Conservation (phyloP, 1,140 invertebrate genomes). For the Trichogramma pretiosum region DNA sequence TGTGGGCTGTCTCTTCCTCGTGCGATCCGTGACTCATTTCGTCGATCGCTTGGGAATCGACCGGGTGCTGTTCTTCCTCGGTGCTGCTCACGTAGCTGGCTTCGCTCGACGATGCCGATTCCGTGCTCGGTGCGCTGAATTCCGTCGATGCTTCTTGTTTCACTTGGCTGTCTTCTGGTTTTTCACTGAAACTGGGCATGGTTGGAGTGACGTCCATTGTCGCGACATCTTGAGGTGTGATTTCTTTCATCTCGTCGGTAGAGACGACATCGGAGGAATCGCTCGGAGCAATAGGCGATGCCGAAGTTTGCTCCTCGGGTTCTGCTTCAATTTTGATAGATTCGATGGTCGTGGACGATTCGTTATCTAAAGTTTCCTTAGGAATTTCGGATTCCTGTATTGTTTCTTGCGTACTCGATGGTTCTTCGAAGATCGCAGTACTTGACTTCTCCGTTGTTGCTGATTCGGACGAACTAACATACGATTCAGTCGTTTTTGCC, state of each 20-base stretch:
- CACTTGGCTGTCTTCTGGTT: not conserved
- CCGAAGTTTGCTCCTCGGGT: not conserved
- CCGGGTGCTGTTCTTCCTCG: slow-evolving; percentile 6
- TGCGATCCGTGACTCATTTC: not conserved
- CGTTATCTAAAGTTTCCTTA: slow-evolving; percentile 1
- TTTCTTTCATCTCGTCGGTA: too few relatives aligned
- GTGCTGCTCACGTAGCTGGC: not conserved
- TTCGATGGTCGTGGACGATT: slow-evolving; percentile 1
- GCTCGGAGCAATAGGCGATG: too few relatives aligned
- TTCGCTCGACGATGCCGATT: slow-evolving; percentile 18
- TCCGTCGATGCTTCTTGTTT: too few relatives aligned
- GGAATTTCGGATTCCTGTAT: not conserved
- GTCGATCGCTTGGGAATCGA: not conserved
- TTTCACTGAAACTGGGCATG: too few relatives aligned
- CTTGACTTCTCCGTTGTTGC: not conserved
- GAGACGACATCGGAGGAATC: too few relatives aligned
- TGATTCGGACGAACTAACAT: not conserved
- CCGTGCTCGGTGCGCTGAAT: slow-evolving; percentile 13
- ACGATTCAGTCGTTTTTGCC: not conserved
- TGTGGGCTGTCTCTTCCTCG: not conserved
- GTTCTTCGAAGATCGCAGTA: not conserved
- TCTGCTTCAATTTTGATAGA: slow-evolving; percentile 1
- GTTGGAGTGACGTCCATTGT: too few relatives aligned
- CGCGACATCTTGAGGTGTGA: too few relatives aligned
- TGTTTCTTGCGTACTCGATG: not conserved